Evolutionary conservation across 2,797 vertebrate genomes (phyloP), one percentile per base, ranked within the genome.

Genomic region (Chromis chromis): DNA sequence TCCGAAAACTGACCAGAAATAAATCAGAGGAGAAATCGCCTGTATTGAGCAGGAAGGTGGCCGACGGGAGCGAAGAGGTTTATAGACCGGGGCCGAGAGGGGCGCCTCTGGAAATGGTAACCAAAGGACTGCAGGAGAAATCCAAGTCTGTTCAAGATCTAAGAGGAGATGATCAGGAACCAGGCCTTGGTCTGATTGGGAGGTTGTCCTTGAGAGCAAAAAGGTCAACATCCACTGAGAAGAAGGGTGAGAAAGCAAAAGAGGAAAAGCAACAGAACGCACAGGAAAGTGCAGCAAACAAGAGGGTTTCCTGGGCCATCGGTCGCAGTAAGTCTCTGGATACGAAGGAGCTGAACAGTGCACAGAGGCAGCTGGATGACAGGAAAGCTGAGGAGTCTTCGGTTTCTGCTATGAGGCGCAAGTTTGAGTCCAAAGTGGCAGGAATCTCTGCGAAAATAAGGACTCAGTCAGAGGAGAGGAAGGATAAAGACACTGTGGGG

Each of bases 131-230:
- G 17, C 89, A 88, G 0, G 94, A 95, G 86, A 96, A 96, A 79
- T 96, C 97, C 53, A 96, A 95, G 85, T 99, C 97, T 0, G 96
- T 97, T 73, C 97, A 98, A 89, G 96, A 99, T 85, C 90, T 99
- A 59, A 93, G 94, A 1, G 94, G 93, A 48, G 92, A 91, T 14
- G 93, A 95, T 17, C 95, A 93, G 65, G 97, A 98, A 50, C 42
- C 86, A 4, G 88, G 97, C 33, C 90, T 99, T 4, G 71, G 36
- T 22, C 31, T 88, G 4, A 95, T 97, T 14, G 96, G 96, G 77
- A 96, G 96, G 83, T 92, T 96, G 22, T 96, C 96, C 19, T 62
- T 96, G 88, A 93, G 96, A 14, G 82, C 95, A n/a, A 96, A 92
- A 77, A 92, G 93, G 66, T 94, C 95, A 0, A 93, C 96, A 0